These are phyloP conservation scores for Porites divaricata DNA, from an alignment of 92 coral and sea anemone species.

Conservation along the genomic window DNA sequence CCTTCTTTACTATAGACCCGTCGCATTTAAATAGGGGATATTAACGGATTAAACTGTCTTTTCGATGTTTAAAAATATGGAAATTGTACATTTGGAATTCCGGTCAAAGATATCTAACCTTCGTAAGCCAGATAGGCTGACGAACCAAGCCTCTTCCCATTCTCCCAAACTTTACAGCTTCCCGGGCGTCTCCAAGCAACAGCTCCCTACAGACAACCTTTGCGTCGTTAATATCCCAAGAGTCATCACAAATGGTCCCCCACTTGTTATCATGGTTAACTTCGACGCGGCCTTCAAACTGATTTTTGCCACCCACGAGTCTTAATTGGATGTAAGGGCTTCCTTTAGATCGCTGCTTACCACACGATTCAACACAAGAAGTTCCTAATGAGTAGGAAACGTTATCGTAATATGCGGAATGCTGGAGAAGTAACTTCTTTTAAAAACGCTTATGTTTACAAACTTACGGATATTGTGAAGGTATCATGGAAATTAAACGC, in stretches of 20 bases:
- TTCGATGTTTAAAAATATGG: too few relatives aligned
- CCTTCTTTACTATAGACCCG: too few relatives aligned
- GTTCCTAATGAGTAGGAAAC: conserved; percentile 10
- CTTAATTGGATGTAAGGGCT: conserved; percentile 64
- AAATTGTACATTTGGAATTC: neutral
- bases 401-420: neutral
- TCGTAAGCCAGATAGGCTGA: conserved; percentile 74
- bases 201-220: conserved; percentile 79
- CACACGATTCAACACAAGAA: conserved; percentile 48
- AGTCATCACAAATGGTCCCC: conserved; percentile 92
- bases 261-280: conserved; percentile 65
- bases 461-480: too few relatives aligned
- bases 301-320: conserved; percentile 38
- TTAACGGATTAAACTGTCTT: too few relatives aligned
- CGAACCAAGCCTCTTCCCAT: conserved; percentile 59
- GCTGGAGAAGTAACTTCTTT: neutral
- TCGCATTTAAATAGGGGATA: too few relatives aligned
- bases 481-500: too few relatives aligned
- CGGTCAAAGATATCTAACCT: conserved; percentile 24
- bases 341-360: conserved; percentile 46
- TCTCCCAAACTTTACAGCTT: conserved; percentile 65
- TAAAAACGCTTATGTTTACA: neutral
- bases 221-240: conserved; percentile 83
- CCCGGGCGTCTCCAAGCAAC: conserved; percentile 78
- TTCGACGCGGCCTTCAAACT: conserved; percentile 87